A percentile compares a stretch with the other conserved stretches of the same genome.
Conservation (phyloP, 2,113 vertebrate species). For the Seriola quinqueradiata region DNA sequence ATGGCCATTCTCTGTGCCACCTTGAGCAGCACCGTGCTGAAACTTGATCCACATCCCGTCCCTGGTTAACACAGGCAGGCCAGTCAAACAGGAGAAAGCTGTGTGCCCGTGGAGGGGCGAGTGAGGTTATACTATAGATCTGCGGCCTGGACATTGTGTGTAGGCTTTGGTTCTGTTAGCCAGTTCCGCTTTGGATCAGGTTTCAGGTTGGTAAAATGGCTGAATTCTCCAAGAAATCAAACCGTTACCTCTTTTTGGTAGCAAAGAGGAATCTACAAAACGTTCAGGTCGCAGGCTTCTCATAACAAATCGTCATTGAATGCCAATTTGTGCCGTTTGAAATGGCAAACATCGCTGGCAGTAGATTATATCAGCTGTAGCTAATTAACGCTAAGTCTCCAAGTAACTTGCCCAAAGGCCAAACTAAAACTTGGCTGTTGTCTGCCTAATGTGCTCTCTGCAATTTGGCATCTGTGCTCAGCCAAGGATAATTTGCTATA, state of each 20-base stretch:
- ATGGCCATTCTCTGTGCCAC: slow-evolving; percentile 47
- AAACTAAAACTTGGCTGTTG: slow-evolving; percentile 34
- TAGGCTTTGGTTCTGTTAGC: background rate
- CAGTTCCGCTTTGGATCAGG: background rate
- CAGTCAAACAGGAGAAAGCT: slow-evolving; percentile 27
- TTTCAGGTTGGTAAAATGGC: background rate
- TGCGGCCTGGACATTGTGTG: background rate
- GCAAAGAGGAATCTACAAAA: background rate
- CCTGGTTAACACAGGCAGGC: slow-evolving; percentile 15
- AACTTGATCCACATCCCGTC: slow-evolving; percentile 37
- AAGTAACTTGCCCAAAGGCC: slow-evolving; percentile 46
- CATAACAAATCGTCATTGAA: background rate
- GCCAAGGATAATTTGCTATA: slow-evolving; percentile 26
- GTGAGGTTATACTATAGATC: background rate
- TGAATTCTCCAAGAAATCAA: background rate
- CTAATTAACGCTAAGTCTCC: slow-evolving; percentile 54
- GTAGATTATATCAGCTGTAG: slow-evolving; percentile 50
- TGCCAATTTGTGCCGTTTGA: slow-evolving; percentile 13
- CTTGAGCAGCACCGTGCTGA: slow-evolving; percentile 22
- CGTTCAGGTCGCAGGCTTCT: background rate
- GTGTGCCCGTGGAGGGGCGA: background rate
- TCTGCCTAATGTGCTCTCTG: slow-evolving; percentile 26
- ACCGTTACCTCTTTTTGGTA: background rate
- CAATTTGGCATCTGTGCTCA: slow-evolving; percentile 42
- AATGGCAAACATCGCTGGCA: slow-evolving; percentile 26